Base-by-base conservation (phyloP, 2,888 invertebrate genomes). In the Dioctria rufipes region DNA sequence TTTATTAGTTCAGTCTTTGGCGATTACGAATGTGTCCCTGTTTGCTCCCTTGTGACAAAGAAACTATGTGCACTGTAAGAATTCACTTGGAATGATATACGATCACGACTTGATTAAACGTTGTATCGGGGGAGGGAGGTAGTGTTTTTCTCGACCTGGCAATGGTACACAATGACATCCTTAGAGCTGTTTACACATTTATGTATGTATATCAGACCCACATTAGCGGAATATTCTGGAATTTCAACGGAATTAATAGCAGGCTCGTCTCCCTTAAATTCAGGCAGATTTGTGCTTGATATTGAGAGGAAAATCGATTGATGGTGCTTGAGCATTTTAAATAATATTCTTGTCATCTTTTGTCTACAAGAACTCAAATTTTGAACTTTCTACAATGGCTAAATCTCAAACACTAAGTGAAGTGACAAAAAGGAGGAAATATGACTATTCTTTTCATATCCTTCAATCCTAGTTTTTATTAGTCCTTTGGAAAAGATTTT, bases 1-100 rank as follows among this genome's bases (percentile, higher is more conserved):
- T 80, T 81, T 81, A 81, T 81, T 81, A 80, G 80, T 80, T 81
- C 51, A 63, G 77, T 63, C 63, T 63, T 63, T 25, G 77, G 61
- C 63, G 77, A 77, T 77, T 77, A 77, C 46, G 63, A 46, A 46
- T n/a, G 43, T 43, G 46, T 66, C 46, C 46, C 39, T 2, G n/a
- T n/a, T 6, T 11, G 43, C 43, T 43, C 46, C 77, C 63, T 43
- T 37, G 46, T 6, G 39, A 1, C 46, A 37, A 42, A 13, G 43
- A 11, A 61, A 77, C 63, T 77, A 77, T 63, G 49, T 77, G 63
- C 77, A 37, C 63, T 11, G 43, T 77, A 63, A 63, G 77, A 80
- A 80, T 80, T 80, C 80, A 80, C 61, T 80, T 69, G 69, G 81
- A 81, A 81, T 81, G 81, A 81, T 81, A 80, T 81, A 81, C 80